Evolutionary conservation across 2,888 invertebrate genomes (phyloP), one percentile per base, ranked within the genome.

Genomic region (Cerastoderma edule): DNA sequence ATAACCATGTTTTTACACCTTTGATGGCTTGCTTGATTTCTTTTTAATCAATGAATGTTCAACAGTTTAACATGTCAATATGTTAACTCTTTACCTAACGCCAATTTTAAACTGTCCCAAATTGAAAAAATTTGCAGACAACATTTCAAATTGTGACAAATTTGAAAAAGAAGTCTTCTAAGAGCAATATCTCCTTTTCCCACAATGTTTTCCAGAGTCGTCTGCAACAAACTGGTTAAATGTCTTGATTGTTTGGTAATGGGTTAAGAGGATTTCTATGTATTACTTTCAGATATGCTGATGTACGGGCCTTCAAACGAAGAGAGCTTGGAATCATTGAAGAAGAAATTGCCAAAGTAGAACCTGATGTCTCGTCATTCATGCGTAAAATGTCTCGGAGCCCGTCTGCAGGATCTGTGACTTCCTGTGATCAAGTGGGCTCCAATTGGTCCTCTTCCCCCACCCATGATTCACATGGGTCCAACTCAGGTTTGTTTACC

Each of bases 271-370:
- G 24, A 8, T 53, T 53, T 1, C 24, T 16, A 22, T n/a, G 10
- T 4, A 4, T n/a, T 56, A 27, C 19, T 72, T 68, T 22, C 63
- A 88, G 88, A 56, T 88, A 83, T 72, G 75, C 85, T 32, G 85
- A 86, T 72, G 88, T 87, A 8, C 78, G 87, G 19, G 53, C 73
- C 28, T 85, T 85, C 53, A 74, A 85, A 39, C 71, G 87, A 13
- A 85, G 87, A 57, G 87, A 87, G 27, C 54, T 83, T 64, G 87
- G 88, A 22, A 83, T 78, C 30, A 48, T 54, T 10, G 87, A 88
- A 48, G 80, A 77, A 44, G 77, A 73, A 4, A 30, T 53, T 30
- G 30, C 64, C 2, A 53, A 56, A 16, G 32, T 30, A 8, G 71
- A 65, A 16, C 44, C 44, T 19, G 70, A 65, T n/a, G n/a, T 35